Percentiles rank a stretch among this genome's conserved stretches.
These are phyloP conservation scores for Sphaerophoria taeniata DNA, from an alignment of 2,888 invertebrate species.

Conservation along the genomic window DNA sequence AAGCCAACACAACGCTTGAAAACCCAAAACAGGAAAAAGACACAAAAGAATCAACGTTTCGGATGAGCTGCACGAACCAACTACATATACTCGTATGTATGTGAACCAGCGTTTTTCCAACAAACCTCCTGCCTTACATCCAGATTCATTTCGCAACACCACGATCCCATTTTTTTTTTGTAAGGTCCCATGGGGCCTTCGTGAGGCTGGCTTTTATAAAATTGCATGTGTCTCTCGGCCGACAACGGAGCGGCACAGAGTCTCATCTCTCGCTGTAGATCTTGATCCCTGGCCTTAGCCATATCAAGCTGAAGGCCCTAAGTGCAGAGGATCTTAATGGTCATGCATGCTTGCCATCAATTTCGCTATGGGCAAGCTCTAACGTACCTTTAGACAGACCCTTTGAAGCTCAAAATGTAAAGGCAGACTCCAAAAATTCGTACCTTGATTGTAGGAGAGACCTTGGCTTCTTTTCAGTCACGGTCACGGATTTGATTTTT, in stretches of 20 bases:
- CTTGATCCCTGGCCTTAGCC: slow-evolving; percentile 66
- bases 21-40: not conserved
- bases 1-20: not conserved
- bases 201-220: slow-evolving; percentile 6
- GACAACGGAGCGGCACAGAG: not conserved
- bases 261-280: slow-evolving; percentile 47
- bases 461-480: slow-evolving; percentile 74
- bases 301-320: slow-evolving; percentile 37
- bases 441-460: slow-evolving; percentile 43
- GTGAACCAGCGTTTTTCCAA: slow-evolving; percentile 75
- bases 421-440: not conserved
- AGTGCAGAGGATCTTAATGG: slow-evolving; percentile 70
- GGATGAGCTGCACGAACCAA: slow-evolving; percentile 30
- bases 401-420: slow-evolving; percentile 18
- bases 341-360: slow-evolving; percentile 67
- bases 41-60: slow-evolving; percentile 12
- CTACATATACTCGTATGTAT: not conserved
- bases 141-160: slow-evolving; percentile 39
- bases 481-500: slow-evolving; percentile 65
- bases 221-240: slow-evolving; percentile 43
- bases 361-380: slow-evolving; percentile 49
- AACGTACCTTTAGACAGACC: not conserved
- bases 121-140: slow-evolving; percentile 83
- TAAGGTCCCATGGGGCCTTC: slow-evolving; percentile 22
- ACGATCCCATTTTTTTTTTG: not conserved